A percentile compares a stretch with the other conserved stretches of the same genome.
Evolutionary conservation across 2,113 vertebrate genomes (phyloP).

Genomic region (Girardinichthys multiradiatus): DNA sequence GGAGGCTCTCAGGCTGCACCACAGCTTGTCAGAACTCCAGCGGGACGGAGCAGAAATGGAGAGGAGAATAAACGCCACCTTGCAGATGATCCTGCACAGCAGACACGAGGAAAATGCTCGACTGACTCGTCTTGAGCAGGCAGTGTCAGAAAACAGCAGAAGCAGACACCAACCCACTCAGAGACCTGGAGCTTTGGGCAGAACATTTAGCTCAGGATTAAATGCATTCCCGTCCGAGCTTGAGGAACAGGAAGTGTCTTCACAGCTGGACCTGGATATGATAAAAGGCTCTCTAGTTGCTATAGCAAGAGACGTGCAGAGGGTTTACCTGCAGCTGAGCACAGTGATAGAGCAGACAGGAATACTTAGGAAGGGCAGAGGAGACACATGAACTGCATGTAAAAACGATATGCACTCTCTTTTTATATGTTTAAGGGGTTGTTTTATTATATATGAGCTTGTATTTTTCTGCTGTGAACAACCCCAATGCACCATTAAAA

Average conservation of each 20-base stretch:
- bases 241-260: conserved; percentile 55
- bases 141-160: neutral
- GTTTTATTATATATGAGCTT: conserved; percentile 12
- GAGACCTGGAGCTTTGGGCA: conserved; percentile 15
- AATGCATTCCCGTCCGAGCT: conserved; percentile 21
- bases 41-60: conserved; percentile 55
- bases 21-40: conserved; percentile 46
- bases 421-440: neutral
- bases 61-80: conserved; percentile 53
- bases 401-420: neutral
- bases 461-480: conserved; percentile 28
- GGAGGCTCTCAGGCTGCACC: conserved; percentile 33
- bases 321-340: conserved; percentile 65
- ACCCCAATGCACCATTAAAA: conserved; percentile 36
- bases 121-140: conserved; percentile 54
- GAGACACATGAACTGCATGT: conserved; percentile 46
- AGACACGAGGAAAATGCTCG: conserved; percentile 21
- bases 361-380: conserved; percentile 30
- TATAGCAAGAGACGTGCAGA: conserved; percentile 68
- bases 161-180: conserved; percentile 20
- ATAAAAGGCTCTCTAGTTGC: conserved; percentile 64
- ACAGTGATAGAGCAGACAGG: conserved; percentile 48
- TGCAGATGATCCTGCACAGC: conserved; percentile 53
- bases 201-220: neutral
- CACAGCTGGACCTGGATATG: conserved; percentile 11